Conservation (phyloP, 35 echinoderm and acorn worm species). For the Lytechinus variegatus region DNA sequence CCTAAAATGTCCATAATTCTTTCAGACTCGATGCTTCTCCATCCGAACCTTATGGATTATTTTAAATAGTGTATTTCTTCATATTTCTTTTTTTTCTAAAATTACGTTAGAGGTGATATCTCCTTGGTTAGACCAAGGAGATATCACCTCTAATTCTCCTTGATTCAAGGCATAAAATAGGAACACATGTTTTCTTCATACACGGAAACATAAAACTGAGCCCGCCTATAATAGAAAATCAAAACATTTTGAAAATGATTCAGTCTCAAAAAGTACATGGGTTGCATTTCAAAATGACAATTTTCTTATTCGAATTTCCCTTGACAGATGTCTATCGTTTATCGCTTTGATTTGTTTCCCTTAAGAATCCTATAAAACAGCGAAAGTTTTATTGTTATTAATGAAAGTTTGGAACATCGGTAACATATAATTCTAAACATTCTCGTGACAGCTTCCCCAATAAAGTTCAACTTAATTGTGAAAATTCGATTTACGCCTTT, state of each 20-base stretch:
- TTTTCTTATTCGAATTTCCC: neutral
- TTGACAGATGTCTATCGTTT: neutral
- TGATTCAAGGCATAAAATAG: neutral
- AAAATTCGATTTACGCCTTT: neutral
- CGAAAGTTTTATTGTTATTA: neutral
- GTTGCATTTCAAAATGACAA: neutral
- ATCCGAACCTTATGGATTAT: neutral
- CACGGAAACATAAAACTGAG: neutral
- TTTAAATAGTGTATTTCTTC: neutral
- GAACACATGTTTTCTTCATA: neutral
- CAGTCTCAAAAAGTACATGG: neutral
- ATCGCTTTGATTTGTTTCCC: conserved; percentile 1
- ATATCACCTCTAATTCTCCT: no score
- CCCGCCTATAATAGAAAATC: neutral
- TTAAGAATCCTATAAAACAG: neutral
- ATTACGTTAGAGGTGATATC: no score
- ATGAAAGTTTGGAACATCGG: neutral
- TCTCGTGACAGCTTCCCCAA: neutral
- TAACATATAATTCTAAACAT: neutral
- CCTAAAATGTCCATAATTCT: neutral
- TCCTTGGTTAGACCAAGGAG: no score
- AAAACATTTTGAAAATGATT: neutral
- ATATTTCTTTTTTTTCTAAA: neutral
- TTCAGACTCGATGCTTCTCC: neutral
- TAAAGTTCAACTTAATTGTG: neutral